Percentiles rank a stretch among this genome's conserved stretches.
These are phyloP conservation scores for Heliconius melpomene DNA, from an alignment of 1,140 invertebrate species.

Conservation along the genomic window DNA sequence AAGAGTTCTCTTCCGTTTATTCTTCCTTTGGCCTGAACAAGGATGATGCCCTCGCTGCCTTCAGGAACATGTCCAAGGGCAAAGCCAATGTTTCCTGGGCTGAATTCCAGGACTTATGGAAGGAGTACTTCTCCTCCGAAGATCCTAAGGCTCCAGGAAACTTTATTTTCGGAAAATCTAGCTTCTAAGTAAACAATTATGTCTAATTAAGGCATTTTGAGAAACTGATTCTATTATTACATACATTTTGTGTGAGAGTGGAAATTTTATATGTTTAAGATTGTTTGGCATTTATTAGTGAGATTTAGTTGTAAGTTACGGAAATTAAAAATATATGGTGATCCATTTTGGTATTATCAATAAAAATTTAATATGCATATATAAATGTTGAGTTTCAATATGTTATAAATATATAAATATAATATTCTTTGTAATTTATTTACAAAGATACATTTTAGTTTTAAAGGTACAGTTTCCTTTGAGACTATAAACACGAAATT, in stretches of 20 bases:
- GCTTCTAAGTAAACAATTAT: conserved; percentile 35
- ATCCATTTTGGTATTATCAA: neutral
- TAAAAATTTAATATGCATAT: neutral
- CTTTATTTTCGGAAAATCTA: conserved; percentile 48
- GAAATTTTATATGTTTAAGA: neutral
- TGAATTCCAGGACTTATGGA: conserved; percentile 88
- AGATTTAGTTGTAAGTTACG: neutral
- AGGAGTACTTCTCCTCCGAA: conserved; percentile 89
- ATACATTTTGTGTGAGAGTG: conserved; percentile 1
- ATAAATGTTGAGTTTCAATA: neutral
- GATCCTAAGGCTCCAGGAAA: conserved; percentile 82
- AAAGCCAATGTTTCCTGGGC: conserved; percentile 84
- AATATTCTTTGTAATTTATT: too few species aligned
- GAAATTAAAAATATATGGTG: neutral
- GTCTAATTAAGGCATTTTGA: neutral
- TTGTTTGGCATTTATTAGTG: conserved; percentile 1
- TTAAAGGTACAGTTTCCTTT: too few species aligned
- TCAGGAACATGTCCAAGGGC: conserved; percentile 87
- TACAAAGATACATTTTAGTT: too few species aligned
- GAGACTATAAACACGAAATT: too few species aligned
- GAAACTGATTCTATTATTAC: neutral
- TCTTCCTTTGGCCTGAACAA: conserved; percentile 86
- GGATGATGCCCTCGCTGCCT: conserved; percentile 86
- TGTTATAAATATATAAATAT: too few species aligned
- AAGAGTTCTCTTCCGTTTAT: conserved; percentile 89